phyloP scores from a whole-genome alignment of 2,113 vertebrate genomes.

The Hoplias malabaricus region DNA sequence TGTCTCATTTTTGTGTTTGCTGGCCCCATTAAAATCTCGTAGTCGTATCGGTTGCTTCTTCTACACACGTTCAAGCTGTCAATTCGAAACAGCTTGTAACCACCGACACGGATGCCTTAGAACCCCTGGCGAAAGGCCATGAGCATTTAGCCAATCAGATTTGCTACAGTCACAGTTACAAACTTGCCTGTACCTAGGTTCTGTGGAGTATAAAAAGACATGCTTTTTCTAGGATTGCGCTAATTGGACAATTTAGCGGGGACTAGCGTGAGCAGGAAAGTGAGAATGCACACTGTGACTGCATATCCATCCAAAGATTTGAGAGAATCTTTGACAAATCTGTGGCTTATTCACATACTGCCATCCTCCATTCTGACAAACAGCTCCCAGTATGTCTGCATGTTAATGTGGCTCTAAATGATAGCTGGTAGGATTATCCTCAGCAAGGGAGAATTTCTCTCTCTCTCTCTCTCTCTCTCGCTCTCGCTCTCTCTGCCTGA shows the following conservation, averaged over 20 bases:
- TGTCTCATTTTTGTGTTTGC: too few species aligned
- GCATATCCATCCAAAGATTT: slow-evolving; percentile 26
- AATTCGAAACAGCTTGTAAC: too few species aligned
- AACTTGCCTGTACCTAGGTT: slow-evolving; percentile 47
- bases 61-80: too few species aligned
- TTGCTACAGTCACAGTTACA: slow-evolving; percentile 50
- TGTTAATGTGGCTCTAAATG: slow-evolving; percentile 49
- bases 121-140: too few species aligned
- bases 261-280: slow-evolving; percentile 33
- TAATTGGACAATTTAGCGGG: slow-evolving; percentile 25
- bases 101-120: too few species aligned
- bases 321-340: slow-evolving; percentile 32
- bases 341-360: slow-evolving; percentile 45
- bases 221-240: slow-evolving; percentile 33
- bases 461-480: slow-evolving; percentile 45
- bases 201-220: slow-evolving; percentile 49
- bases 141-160: slow-evolving; percentile 39
- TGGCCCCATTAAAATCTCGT: too few species aligned
- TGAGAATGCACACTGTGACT: slow-evolving; percentile 32
- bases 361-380: slow-evolving; percentile 39
- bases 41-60: too few species aligned
- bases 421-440: slow-evolving; percentile 55
- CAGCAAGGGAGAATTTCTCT: slow-evolving; percentile 59
- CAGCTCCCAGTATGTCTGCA: slow-evolving; percentile 41
- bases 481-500: slow-evolving; percentile 40